phyloP scores from a whole-genome alignment of 92 coral and sea anemone genomes.

The Epizoanthus illoricatus region DNA sequence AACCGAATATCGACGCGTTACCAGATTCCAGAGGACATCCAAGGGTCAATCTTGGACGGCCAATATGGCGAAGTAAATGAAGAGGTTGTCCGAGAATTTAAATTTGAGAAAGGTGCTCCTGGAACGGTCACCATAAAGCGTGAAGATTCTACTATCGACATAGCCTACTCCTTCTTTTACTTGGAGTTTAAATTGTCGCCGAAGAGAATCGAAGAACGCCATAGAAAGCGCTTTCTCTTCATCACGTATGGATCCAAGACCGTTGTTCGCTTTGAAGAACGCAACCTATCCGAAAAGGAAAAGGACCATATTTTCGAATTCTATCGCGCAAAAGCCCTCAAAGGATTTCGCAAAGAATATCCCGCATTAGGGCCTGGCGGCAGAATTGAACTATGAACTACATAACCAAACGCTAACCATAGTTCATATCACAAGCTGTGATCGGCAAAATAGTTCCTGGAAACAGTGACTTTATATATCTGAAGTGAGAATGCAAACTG shows the following conservation, averaged over 20 bases:
- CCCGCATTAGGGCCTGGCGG: too few species aligned
- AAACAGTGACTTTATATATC: too few species aligned
- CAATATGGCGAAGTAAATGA: slow-evolving; percentile 4
- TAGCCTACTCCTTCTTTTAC: slow-evolving; percentile 42
- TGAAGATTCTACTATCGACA: too few species aligned
- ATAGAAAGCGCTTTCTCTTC: slow-evolving; percentile 22
- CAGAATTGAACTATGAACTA: too few species aligned
- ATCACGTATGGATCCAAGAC: slow-evolving; percentile 18
- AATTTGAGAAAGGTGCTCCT: slow-evolving; percentile 39
- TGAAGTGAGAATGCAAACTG: too few species aligned
- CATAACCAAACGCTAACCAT: too few species aligned
- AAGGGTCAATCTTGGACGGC: slow-evolving; percentile 39
- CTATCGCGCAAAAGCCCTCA: too few species aligned
- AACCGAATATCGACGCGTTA: slow-evolving; percentile 32
- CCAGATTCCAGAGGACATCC: slow-evolving; percentile 22
- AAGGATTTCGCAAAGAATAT: too few species aligned
- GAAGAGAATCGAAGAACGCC: slow-evolving; percentile 17
- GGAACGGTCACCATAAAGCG: background rate
- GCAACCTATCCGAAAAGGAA: slow-evolving; percentile 15
- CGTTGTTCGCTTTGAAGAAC: slow-evolving; percentile 40
- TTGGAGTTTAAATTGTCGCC: slow-evolving; percentile 54
- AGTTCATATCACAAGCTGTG: too few species aligned
- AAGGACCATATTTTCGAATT: background rate
- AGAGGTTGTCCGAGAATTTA: slow-evolving; percentile 39
- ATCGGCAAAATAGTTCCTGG: too few species aligned